These are phyloP conservation scores for Strigamia maritima DNA, from an alignment of 2,888 invertebrate genomes.

Conservation along the genomic window DNA sequence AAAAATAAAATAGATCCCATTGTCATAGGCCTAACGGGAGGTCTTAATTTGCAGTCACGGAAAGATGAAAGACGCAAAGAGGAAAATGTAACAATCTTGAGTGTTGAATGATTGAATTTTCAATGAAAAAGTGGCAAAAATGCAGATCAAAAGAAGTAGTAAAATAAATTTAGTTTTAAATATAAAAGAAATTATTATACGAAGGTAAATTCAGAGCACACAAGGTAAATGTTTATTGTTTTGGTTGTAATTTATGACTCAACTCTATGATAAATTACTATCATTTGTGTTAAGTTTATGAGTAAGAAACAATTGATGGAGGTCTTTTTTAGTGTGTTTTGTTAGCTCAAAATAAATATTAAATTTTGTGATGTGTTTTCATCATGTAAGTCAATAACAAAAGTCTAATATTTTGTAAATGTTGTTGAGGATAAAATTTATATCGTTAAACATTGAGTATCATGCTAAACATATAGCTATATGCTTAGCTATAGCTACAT, in stretches of 20 bases:
- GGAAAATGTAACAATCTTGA: neutral
- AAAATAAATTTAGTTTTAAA: neutral
- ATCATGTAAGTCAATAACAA: neutral
- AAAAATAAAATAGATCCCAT: neutral
- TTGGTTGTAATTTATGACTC: neutral
- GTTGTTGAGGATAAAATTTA: neutral
- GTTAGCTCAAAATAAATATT: neutral
- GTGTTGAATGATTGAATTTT: neutral
- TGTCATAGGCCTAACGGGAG: neutral
- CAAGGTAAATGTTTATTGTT: conserved; percentile 1
- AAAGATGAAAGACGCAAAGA: neutral
- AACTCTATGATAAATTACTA: neutral
- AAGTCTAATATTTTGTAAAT: neutral
- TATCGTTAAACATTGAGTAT: too few relatives aligned
- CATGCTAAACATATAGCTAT: too few relatives aligned
- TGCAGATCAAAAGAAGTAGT: neutral
- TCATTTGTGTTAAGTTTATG: conserved; percentile 17
- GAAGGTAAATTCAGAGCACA: neutral
- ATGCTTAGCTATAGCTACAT: too few relatives aligned
- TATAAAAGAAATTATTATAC: neutral
- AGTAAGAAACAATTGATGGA: neutral
- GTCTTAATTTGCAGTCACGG: neutral
- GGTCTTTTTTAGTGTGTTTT: neutral
- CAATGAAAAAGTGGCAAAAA: neutral
- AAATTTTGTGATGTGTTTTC: neutral